Percentiles rank a stretch among this genome's conserved stretches.
Evolutionary conservation across 2,888 invertebrate genomes (phyloP).

Genomic region (Parnassius orleans): DNA sequence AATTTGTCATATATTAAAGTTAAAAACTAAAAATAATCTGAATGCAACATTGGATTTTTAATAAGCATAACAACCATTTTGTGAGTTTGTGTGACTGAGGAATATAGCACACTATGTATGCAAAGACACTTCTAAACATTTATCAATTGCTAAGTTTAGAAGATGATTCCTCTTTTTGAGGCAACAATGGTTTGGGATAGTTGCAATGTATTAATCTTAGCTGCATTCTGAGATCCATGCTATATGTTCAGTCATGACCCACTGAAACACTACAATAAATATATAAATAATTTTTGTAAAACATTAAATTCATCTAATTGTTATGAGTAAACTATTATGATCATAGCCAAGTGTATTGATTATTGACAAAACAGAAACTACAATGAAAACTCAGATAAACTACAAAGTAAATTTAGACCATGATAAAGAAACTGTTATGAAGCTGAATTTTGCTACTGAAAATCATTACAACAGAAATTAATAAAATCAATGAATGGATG

Average conservation of each 20-base stretch:
- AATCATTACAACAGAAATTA: constrained; percentile 41
- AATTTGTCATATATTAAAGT: constrained; percentile 61
- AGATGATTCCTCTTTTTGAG: constrained; percentile 41
- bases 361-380: constrained; percentile 43
- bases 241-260: constrained; percentile 74
- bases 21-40: constrained; percentile 74
- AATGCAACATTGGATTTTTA: constrained; percentile 74
- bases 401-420: constrained; percentile 55
- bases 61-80: constrained; percentile 75
- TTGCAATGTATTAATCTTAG: constrained; percentile 56
- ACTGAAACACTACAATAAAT: constrained; percentile 62
- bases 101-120: constrained; percentile 67
- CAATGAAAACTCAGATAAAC: constrained; percentile 58
- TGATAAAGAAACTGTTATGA: constrained; percentile 41
- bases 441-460: constrained; percentile 47
- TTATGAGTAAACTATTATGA: constrained; percentile 50
- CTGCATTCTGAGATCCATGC: constrained; percentile 80
- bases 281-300: constrained; percentile 66
- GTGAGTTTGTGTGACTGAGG: constrained; percentile 69
- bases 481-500: constrained; percentile 57
- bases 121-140: constrained; percentile 45
- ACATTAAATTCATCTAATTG: constrained; percentile 50
- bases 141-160: constrained; percentile 32
- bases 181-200: constrained; percentile 55
- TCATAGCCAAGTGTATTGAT: constrained; percentile 71